Evolutionary conservation across 2,797 vertebrate species (phyloP), one percentile per base, ranked within the genome.

Genomic region (Hypotaenidia okinawae): DNA sequence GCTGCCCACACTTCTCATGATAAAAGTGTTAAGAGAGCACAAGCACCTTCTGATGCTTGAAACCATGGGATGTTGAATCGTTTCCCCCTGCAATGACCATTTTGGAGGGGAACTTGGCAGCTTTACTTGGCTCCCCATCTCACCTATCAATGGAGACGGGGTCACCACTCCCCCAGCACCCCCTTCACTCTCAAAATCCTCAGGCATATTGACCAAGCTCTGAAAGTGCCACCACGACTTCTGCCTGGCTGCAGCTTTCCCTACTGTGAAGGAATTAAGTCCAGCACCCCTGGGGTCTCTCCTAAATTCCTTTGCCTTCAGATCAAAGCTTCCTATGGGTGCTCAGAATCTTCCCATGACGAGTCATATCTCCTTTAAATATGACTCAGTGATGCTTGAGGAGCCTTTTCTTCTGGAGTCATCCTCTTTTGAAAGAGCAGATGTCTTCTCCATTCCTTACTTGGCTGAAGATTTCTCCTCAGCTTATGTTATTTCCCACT

Each of bases 301-400:
- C 62, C 43, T 22, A 9, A 47, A 47, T 49, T 63, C 80, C 70
- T 55, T 73, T 70, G 27, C 75, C 78, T 72, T 16, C 32, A 47
- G 47, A 41, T 88, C 52, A 67, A 73, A 83, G 9, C 35, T 90
- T 76, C 80, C 66, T 23, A 24, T 5, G 23, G 64, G 16, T 61
- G 43, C 85, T 57, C 47, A 83, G 74, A 76, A 54, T 83, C 84
- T 82, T 61, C 67, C 72, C 55, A 9, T 6, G 22, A 49, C 30
- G 91, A 83, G 37, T 76, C 37, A 93, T 86, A 86, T 92, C 68
- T 90, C 23, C 66, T 64, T 11, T 47, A 75, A 87, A 87, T 58
- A 43, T 67, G 73, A 94, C 58, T 86, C 88, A 90, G 35, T 28
- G 73, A 32, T 54, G 83, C 61, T 61, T 43, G 69, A 59, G 69